phyloP scores from a whole-genome alignment of 1,140 invertebrate genomes.

The Odontomachus brunneus region DNA sequence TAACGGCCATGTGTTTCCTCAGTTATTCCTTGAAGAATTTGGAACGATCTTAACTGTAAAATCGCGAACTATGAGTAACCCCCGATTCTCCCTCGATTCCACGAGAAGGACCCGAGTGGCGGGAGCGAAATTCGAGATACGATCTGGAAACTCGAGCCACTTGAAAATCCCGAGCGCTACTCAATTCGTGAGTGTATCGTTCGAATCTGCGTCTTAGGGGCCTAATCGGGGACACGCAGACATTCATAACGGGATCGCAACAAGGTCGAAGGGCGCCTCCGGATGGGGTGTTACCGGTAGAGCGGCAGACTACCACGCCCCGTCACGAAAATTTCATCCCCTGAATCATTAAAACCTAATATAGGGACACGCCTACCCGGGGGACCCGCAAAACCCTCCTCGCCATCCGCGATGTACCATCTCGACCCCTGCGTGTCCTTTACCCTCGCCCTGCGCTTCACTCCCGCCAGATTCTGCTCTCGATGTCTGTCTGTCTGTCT shows the following conservation, averaged over 20 bases:
- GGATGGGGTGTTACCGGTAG: conserved; percentile 83
- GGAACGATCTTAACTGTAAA: no score
- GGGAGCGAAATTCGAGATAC: not conserved
- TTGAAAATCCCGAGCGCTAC: not conserved
- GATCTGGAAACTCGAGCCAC: not conserved
- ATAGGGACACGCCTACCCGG: conserved; percentile 83
- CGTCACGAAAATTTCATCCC: conserved; percentile 83
- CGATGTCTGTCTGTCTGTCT: not conserved
- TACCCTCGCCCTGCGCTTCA: not conserved
- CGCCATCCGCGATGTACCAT: conserved; percentile 1
- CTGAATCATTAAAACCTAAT: conserved; percentile 86
- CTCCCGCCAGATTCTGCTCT: not conserved
- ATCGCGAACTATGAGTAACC: no score
- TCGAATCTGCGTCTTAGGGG: conserved; percentile 8
- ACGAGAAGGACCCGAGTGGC: no score
- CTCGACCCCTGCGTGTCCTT: conserved; percentile 3
- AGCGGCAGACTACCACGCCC: conserved; percentile 84
- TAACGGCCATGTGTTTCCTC: no score
- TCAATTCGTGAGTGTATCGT: not conserved
- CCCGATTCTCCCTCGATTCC: no score
- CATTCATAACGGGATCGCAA: conserved; percentile 34
- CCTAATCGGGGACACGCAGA: not conserved
- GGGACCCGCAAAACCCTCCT: conserved; percentile 56
- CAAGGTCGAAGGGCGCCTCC: conserved; percentile 74
- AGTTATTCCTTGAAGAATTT: no score